A percentile compares a stretch with the other conserved stretches of the same genome.
Evolutionary conservation across 2,888 invertebrate species (phyloP).

Genomic region (Tuberolachnus salignus): DNA sequence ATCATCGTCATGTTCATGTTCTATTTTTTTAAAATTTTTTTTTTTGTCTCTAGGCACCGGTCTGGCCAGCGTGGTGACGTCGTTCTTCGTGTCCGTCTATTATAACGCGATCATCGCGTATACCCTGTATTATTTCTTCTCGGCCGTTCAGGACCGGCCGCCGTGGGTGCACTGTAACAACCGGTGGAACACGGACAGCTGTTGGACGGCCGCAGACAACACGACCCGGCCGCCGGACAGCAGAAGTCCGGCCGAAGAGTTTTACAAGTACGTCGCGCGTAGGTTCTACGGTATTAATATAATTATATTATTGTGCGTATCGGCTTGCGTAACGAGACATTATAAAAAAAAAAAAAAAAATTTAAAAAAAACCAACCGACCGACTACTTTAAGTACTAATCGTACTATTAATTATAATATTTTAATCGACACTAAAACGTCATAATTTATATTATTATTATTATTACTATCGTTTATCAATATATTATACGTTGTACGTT

Average conservation of each 20-base stretch:
- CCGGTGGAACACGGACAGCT: slow-evolving; percentile 81
- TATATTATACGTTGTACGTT: too few relatives aligned
- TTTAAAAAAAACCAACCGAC: too few relatives aligned
- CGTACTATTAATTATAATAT: too few relatives aligned
- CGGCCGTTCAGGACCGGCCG: slow-evolving; percentile 83
- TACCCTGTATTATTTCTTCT: slow-evolving; percentile 90
- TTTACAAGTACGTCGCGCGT: slow-evolving; percentile 78
- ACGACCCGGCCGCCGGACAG: slow-evolving; percentile 73
- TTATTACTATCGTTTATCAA: too few relatives aligned
- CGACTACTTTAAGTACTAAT: too few relatives aligned
- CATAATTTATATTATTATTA: too few relatives aligned
- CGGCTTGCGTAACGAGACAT: too few relatives aligned
- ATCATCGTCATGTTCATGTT: neutral
- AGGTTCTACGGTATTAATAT: too few relatives aligned
- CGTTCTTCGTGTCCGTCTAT: slow-evolving; percentile 93
- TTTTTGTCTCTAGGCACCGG: slow-evolving; percentile 76
- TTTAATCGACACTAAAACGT: too few relatives aligned
- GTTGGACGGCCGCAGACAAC: slow-evolving; percentile 68
- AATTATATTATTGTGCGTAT: neutral
- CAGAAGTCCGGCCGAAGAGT: slow-evolving; percentile 87
- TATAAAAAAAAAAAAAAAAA: too few relatives aligned
- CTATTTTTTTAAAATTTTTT: neutral
- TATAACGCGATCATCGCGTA: slow-evolving; percentile 95
- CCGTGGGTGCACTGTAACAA: slow-evolving; percentile 90
- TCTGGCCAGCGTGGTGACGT: slow-evolving; percentile 90